Conservation (phyloP, 2,888 invertebrate genomes). For the Pycnomerus fuliginosus region DNA sequence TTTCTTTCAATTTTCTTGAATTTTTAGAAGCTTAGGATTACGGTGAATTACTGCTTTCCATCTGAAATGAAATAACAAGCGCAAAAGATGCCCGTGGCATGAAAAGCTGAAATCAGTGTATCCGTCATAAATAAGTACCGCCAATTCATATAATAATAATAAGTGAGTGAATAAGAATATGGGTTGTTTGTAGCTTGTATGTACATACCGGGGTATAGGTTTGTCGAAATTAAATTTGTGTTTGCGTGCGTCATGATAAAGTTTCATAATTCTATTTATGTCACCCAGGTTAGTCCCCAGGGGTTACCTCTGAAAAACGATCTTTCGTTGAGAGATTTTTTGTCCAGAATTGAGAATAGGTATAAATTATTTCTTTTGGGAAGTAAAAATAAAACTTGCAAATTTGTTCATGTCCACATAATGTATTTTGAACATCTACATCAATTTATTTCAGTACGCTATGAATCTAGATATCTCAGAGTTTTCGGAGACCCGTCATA, state of each 20-base stretch:
- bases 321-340: constrained; percentile 12
- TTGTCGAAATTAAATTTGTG: constrained; percentile 19
- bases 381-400: constrained; percentile 23
- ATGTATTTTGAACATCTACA: constrained; percentile 23
- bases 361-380: constrained; percentile 16
- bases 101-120: too few relatives aligned
- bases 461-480: constrained; percentile 24
- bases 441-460: constrained; percentile 21
- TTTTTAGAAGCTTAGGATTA: too few relatives aligned
- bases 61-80: too few relatives aligned
- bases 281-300: constrained; percentile 7
- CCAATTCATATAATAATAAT: too few relatives aligned
- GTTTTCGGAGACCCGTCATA: constrained; percentile 26
- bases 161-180: too few relatives aligned
- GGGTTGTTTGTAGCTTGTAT: too few relatives aligned
- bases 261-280: constrained; percentile 22
- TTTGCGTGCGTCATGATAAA: constrained; percentile 20
- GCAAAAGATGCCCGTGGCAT: too few relatives aligned
- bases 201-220: constrained; percentile 15
- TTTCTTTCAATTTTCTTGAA: too few relatives aligned
- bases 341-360: constrained; percentile 2
- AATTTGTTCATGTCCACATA: constrained; percentile 25
- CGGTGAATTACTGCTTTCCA: too few relatives aligned
- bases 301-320: constrained; percentile 9
- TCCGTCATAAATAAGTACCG: too few relatives aligned